phyloP scores from a whole-genome alignment of 2,888 invertebrate genomes.

The Macaria liturata region DNA sequence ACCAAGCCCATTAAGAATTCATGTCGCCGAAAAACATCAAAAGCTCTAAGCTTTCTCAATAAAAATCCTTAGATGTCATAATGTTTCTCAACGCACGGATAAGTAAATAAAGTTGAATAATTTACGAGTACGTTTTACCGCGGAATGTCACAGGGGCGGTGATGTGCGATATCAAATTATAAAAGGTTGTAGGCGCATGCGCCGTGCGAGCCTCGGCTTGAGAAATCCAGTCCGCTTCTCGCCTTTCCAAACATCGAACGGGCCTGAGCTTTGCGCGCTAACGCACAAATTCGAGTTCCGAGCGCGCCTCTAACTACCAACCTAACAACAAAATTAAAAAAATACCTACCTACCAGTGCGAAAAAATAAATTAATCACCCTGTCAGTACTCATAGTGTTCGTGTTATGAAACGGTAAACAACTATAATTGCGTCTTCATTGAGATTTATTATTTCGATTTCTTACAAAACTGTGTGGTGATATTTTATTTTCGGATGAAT shows the following conservation, averaged over 20 bases:
- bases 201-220: slow-evolving; percentile 46
- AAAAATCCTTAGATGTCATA: slow-evolving; percentile 52
- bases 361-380: slow-evolving; percentile 30
- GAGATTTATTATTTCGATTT: slow-evolving; percentile 44
- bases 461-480: slow-evolving; percentile 47
- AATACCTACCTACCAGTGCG: slow-evolving; percentile 37
- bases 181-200: slow-evolving; percentile 73
- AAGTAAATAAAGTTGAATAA: slow-evolving; percentile 78
- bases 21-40: slow-evolving; percentile 1
- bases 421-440: slow-evolving; percentile 43
- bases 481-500: slow-evolving; percentile 47
- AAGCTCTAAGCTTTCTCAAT: slow-evolving; percentile 30
- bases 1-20: background rate
- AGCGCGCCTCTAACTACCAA: slow-evolving; percentile 47
- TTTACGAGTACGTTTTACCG: slow-evolving; percentile 75
- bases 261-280: slow-evolving; percentile 54
- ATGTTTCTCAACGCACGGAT: slow-evolving; percentile 57
- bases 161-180: slow-evolving; percentile 80
- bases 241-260: slow-evolving; percentile 62
- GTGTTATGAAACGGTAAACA: slow-evolving; percentile 40
- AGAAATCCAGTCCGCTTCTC: slow-evolving; percentile 69
- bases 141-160: slow-evolving; percentile 75
- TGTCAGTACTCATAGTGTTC: slow-evolving; percentile 35
- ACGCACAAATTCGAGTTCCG: slow-evolving; percentile 47
- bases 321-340: slow-evolving; percentile 29